Evolutionary conservation across 1,140 invertebrate species (phyloP).

Genomic region (Lucilia sericata): DNA sequence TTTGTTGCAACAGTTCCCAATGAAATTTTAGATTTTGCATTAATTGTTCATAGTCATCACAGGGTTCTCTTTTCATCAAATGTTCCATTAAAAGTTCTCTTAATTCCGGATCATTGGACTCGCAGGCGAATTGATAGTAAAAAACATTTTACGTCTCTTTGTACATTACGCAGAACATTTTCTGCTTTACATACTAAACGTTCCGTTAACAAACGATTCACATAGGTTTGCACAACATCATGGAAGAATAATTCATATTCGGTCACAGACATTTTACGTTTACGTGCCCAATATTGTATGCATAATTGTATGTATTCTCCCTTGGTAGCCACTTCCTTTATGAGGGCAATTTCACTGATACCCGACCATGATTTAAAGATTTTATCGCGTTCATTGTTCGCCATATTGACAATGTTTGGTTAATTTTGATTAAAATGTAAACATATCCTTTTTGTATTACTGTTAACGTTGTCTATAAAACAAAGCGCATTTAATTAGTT

Average conservation of each 20-base stretch:
- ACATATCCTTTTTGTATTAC: background rate
- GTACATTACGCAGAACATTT: slow-evolving; percentile 61
- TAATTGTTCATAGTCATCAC: slow-evolving; percentile 55
- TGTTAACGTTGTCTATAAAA: background rate
- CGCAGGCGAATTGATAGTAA: slow-evolving; percentile 62
- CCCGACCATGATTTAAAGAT: slow-evolving; percentile 62
- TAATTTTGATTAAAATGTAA: background rate
- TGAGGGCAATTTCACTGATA: slow-evolving; percentile 61
- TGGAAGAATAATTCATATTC: slow-evolving; percentile 62
- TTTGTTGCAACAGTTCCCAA: slow-evolving; percentile 59
- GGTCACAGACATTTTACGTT: slow-evolving; percentile 53
- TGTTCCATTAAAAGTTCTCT: slow-evolving; percentile 62
- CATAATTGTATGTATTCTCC: slow-evolving; percentile 64
- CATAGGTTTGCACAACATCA: slow-evolving; percentile 64
- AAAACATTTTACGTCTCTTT: slow-evolving; percentile 61
- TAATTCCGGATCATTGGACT: slow-evolving; percentile 59
- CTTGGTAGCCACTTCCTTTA: slow-evolving; percentile 66
- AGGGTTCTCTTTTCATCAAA: slow-evolving; percentile 53
- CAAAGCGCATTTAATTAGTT: background rate
- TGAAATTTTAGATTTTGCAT: slow-evolving; percentile 57
- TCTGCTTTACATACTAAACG: slow-evolving; percentile 64
- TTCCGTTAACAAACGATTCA: slow-evolving; percentile 62
- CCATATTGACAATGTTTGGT: background rate
- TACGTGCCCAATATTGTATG: slow-evolving; percentile 61
- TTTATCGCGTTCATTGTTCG: slow-evolving; percentile 55